Evolutionary conservation across 2,797 vertebrate genomes (phyloP).

Genomic region (Sebastes paucispinis): DNA sequence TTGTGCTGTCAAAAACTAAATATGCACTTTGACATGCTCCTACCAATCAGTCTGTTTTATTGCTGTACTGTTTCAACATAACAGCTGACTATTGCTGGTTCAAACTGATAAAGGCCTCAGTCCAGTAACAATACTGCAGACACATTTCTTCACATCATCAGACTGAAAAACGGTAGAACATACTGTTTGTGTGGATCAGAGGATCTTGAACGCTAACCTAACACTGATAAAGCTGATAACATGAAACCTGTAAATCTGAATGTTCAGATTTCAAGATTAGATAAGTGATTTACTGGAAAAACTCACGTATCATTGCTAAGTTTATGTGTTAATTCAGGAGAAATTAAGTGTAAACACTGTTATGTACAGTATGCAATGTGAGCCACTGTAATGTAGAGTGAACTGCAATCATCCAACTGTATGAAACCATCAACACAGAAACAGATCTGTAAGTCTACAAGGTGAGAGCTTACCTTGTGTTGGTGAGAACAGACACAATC

Average conservation of each 20-base stretch:
- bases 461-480: not conserved
- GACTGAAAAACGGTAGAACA: not conserved
- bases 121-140: not conserved
- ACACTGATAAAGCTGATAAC: not conserved
- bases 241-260: not conserved
- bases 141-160: not conserved
- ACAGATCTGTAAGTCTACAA: not conserved
- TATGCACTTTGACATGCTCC: not conserved
- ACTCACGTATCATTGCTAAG: not conserved
- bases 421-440: not conserved
- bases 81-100: not conserved
- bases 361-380: not conserved
- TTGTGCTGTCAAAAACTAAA: not conserved
- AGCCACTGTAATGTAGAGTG: not conserved
- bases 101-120: not conserved
- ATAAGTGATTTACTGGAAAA: not conserved
- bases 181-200: not conserved
- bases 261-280: not conserved
- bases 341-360: not conserved
- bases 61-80: not conserved
- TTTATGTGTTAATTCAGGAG: not conserved
- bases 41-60: not conserved
- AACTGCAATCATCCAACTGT: not conserved
- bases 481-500: not conserved
- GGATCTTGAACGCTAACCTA: not conserved